Conservation (phyloP, 2,113 vertebrate genomes). For the Burhinus oedicnemus region DNA sequence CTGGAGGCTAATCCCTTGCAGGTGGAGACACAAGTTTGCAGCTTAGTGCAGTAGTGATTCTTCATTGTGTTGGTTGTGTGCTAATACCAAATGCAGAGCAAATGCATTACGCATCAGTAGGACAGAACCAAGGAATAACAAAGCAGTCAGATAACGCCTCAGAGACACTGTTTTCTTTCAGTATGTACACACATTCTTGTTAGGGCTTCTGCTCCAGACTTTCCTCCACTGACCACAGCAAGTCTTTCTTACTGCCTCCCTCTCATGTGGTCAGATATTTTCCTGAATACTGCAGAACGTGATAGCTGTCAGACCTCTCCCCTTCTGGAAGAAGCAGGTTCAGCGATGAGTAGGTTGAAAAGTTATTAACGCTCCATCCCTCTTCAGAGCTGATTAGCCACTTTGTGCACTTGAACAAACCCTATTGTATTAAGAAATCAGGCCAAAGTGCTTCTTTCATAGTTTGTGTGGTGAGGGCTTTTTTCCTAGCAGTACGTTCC, state of each 20-base stretch:
- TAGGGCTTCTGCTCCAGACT: neutral
- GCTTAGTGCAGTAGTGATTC: slow-evolving; percentile 2
- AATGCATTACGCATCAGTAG: neutral
- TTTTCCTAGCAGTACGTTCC: neutral
- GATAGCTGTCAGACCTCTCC: neutral
- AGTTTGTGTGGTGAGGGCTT: neutral
- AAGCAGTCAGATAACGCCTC: neutral
- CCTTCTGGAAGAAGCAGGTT: neutral
- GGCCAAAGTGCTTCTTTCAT: neutral
- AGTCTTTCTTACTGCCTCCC: neutral
- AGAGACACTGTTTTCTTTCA: neutral
- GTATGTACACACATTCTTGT: neutral
- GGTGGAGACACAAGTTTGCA: slow-evolving; percentile 47
- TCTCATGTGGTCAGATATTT: neutral
- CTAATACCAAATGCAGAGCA: neutral
- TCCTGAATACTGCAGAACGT: neutral
- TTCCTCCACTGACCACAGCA: neutral
- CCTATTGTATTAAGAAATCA: neutral
- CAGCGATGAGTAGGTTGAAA: neutral
- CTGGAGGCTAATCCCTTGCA: slow-evolving; percentile 3
- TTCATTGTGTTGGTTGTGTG: neutral
- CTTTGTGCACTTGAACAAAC: neutral
- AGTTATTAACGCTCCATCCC: neutral
- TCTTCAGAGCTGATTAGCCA: neutral
- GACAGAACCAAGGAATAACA: slow-evolving; percentile 16